Base-by-base conservation (phyloP, 1,140 invertebrate genomes). In the Drosophila pseudoobscura region DNA sequence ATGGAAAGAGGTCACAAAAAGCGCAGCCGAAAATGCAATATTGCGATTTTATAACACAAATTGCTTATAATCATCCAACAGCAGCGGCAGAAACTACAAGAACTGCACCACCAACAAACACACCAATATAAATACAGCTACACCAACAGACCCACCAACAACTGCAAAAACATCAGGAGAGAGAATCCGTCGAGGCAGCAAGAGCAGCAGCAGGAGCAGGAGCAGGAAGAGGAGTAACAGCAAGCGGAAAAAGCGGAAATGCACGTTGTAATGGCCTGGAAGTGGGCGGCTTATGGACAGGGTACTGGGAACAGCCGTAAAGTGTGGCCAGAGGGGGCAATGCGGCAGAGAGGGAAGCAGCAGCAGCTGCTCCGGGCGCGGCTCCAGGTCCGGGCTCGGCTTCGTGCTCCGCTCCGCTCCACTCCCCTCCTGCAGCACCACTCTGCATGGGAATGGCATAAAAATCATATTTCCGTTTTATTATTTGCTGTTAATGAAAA, bases 401-500 rank as follows among this genome's bases (percentile, higher is more conserved):
- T 39, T 9, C 3, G 3, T 20, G 31, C 31, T 11, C 9, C 9
- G 3, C 24, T 26, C 24, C 24, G 5, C 24, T 26, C 24, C 24
- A 26, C 24, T 26, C 24, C 24, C 24, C 24, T 24, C 24, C 24
- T 24, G 4, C 24, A 26, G 4, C 24, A 5, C 3, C 24, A 26
- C 24, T 26, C 24, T 41, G 56, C 71, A 68, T 68, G 80, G 80
- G 68, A 80, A 87, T 87, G 80, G 80, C 77, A 85, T 85, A 85
- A 85, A 85, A 85, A 85, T 85, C 82, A 85, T 85, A 85, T 85
- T 85, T 85, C 82, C 80, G 80, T 85, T 85, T 87, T 85, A 85
- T 85, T 85, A 85, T 85, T 85, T 85, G 80, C 80, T 85, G 80
- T 85, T 85, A 85, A 85, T 85, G 80, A 85, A 85, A 85, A 85